Evolutionary conservation across 2,113 vertebrate species (phyloP).

Genomic region (Polypterus senegalus): DNA sequence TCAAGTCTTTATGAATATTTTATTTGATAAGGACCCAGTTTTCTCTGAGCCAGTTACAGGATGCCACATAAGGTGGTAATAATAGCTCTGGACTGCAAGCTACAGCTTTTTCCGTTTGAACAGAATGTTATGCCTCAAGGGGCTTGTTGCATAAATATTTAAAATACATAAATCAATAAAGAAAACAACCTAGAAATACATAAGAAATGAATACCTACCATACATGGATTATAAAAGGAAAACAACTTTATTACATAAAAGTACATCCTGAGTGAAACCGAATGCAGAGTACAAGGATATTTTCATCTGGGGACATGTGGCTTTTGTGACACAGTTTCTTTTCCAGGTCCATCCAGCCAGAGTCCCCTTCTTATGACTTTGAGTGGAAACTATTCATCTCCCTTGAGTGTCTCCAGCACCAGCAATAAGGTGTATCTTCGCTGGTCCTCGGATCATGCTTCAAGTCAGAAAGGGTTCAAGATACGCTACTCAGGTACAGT

Average conservation of each 20-base stretch:
- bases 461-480: slow-evolving; percentile 89
- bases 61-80: not conserved
- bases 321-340: not conserved
- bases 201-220: not conserved
- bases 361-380: slow-evolving; percentile 80
- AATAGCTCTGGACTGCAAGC: not conserved
- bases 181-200: slow-evolving; percentile 3
- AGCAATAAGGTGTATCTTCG: slow-evolving; percentile 80
- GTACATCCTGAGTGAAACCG: too few species aligned
- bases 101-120: not conserved
- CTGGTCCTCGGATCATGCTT: slow-evolving; percentile 91
- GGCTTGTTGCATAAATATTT: slow-evolving; percentile 7
- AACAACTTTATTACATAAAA: too few species aligned
- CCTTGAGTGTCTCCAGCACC: slow-evolving; percentile 78
- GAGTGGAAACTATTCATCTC: slow-evolving; percentile 87
- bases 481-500: slow-evolving; percentile 80
- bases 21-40: slow-evolving; percentile 2
- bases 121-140: not conserved
- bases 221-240: not conserved
- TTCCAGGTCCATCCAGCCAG: slow-evolving; percentile 78
- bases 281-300: too few species aligned
- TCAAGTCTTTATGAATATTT: not conserved
- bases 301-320: not conserved
- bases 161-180: slow-evolving; percentile 10
- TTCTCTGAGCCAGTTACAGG: not conserved